Base-by-base conservation (phyloP, 1,140 invertebrate species). In the Scaptomyza pallida region DNA sequence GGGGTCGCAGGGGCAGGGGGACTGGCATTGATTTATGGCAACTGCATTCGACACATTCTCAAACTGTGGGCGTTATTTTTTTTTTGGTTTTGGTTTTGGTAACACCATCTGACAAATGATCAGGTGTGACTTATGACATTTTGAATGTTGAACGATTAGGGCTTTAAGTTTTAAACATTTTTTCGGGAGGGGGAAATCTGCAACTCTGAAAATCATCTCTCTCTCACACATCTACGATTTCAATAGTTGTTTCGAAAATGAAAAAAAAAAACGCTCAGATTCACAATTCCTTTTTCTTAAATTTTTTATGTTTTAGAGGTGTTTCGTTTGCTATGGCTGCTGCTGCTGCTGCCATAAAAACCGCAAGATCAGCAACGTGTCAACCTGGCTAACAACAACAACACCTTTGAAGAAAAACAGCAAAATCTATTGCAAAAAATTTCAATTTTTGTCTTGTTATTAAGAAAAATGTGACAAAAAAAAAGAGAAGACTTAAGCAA, bases 51-150 rank as follows among this genome's bases (percentile, higher is more conserved):
- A 37, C 33, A 37, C 33, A 37, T 37, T 17, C 52, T 15, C n/a
- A 16, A 13, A 45, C 74, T 72, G 77, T 77, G 65, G 73, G 62
- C 65, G 81, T 9, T 30, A 8, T 30, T 30, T 44, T 60, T 43
- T 55, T 44, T 6, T n/a, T n/a, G 51, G 13, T 47, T 30, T 19
- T 54, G 0, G 30, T 8, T 33, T 33, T 33, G 30, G 52, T 45
- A 47, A 80, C 80, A 48, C 23, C 6, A 30, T 30, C 70, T 78
- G 77, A 85, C 80, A 80, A 85, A 86, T 86, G 67, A 69, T 79
- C 85, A 78, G 78, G 81, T 88, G 81, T 86, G 81, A 86, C 81
- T 78, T 81, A 78, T 86, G 75, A 56, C 62, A 62, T 80, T 71
- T 65, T 82, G 44, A 74, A 74, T 40, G 12, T 16, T 9, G 33